Base-by-base conservation (phyloP, 2,888 invertebrate genomes). In the Carpatolechia fugitivella region DNA sequence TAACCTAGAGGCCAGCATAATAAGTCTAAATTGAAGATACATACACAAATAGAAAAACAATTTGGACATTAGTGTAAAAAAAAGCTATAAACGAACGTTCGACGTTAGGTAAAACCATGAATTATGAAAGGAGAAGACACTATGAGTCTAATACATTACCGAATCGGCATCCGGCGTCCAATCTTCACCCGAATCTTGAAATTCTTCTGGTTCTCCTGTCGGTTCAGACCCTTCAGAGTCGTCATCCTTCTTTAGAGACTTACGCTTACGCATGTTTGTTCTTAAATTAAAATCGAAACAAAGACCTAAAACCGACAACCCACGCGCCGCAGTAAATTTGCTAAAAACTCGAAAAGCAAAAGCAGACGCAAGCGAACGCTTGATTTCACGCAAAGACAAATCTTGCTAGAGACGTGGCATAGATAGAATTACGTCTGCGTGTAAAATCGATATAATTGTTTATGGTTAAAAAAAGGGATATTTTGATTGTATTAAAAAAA, bases 81-180 rank as follows among this genome's bases (percentile, higher is more conserved):
- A n/a, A n/a, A n/a, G n/a, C n/a, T n/a, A n/a, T n/a, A n/a, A n/a
- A n/a, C n/a, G n/a, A n/a, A n/a, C n/a, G n/a, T n/a, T 16, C 40
- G 16, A 16, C 10, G 16, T 8, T 16, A 1, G 8, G 18, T 18
- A 18, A 5, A 40, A 16, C 16, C 16, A 1, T 16, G 7, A 18
- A 14, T 8, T 18, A n/a, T 24, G n/a, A 44, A n/a, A 44, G 24
- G 11, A n/a, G 11, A 44, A 18, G 5, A 0, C n/a, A n/a, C 8
- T 10, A n/a, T n/a, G 33, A 1, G 8, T 20, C 75, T 10, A 8
- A 40, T 18, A 40, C 40, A 40, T 40, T 80, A 91, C 90, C 72
- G 88, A 65, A 78, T 88, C 89, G 70, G 90, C 90, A 69, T 89
- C 90, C 77, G 91, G 91, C 80, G 90, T 91, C 91, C 91, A 91